A percentile compares a stretch with the other conserved stretches of the same genome.
phyloP scores from a whole-genome alignment of 2,113 vertebrate species.

The Ornithorhynchus anatinus region DNA sequence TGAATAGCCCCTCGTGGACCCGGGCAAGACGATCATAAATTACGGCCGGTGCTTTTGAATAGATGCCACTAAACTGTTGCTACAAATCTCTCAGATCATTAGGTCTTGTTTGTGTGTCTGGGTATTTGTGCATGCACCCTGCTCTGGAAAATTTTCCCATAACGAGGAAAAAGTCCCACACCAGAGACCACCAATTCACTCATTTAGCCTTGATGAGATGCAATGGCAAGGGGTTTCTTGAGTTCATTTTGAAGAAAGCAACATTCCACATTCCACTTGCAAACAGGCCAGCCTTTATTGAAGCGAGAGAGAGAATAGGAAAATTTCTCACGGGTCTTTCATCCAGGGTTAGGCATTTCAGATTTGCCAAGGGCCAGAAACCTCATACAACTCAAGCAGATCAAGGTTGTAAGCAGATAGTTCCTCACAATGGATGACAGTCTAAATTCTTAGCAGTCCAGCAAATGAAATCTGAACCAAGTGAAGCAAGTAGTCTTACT shows the following conservation, averaged over 20 bases:
- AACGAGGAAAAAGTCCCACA: not conserved
- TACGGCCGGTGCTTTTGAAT: not conserved
- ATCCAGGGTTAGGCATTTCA: not conserved
- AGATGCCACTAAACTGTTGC: too few relatives aligned
- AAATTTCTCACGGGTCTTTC: not conserved
- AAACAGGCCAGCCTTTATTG: not conserved
- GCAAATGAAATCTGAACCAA: not conserved
- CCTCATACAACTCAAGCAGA: not conserved
- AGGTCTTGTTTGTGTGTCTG: not conserved
- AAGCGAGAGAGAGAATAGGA: constrained; percentile 2
- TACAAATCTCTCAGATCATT: not conserved
- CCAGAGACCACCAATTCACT: not conserved
- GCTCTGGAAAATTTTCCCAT: not conserved
- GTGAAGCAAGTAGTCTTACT: too few relatives aligned
- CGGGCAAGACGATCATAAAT: constrained; percentile 16
- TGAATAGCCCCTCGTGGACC: not conserved
- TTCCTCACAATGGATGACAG: not conserved
- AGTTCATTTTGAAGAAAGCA: not conserved
- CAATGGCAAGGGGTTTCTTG: not conserved
- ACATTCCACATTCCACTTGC: constrained; percentile 5
- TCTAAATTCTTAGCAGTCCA: not conserved
- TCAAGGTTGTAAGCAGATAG: not conserved
- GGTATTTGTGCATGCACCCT: not conserved
- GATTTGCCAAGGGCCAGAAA: not conserved
- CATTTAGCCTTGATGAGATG: not conserved